Base-by-base conservation (phyloP, 2,888 invertebrate genomes). In the Pseudococcus longispinus region DNA sequence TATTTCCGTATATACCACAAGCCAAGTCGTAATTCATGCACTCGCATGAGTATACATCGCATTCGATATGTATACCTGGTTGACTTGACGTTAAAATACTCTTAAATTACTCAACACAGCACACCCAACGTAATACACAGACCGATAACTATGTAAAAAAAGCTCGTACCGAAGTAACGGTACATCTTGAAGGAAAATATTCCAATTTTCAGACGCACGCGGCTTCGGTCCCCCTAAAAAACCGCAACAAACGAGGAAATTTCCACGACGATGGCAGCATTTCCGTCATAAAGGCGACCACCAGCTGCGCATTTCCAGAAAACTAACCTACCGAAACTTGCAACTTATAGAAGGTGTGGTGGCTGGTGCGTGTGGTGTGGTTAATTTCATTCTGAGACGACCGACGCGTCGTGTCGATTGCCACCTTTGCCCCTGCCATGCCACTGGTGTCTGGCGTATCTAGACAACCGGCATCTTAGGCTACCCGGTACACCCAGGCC, bases 291-390 rank as follows among this genome's bases (percentile, higher is more conserved):
- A n/a, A 55, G n/a, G n/a, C 65, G 65, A 26, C 65, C 70, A 70
- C 70, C 70, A 70, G 70, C 70, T 70, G 65, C 65, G 65, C 20
- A 11, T 26, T 8, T 29, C 15, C 5, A 70, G 18, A 70, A 29
- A 80, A 80, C 77, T 80, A 80, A 80, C 77, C 77, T 80, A 80
- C 77, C 77, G n/a, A 80, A 80, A 80, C 42, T 80, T 80, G n/a
- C 13, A 42, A 70, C 18, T 70, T 55, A 13, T 2, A n/a, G 9
- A 60, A 60, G 60, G 20, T 8, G 60, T 20, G 60, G 3, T 23
- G 6, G 55, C n/a, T n/a, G n/a, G n/a, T n/a, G n/a, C n/a, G n/a
- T n/a, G n/a, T n/a, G n/a, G n/a, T n/a, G n/a, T n/a, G n/a, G n/a
- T n/a, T n/a, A n/a, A n/a, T n/a, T n/a, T n/a, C n/a, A n/a, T n/a